Base-by-base conservation (phyloP, 2,113 vertebrate species). In the Echinops telfairi region DNA sequence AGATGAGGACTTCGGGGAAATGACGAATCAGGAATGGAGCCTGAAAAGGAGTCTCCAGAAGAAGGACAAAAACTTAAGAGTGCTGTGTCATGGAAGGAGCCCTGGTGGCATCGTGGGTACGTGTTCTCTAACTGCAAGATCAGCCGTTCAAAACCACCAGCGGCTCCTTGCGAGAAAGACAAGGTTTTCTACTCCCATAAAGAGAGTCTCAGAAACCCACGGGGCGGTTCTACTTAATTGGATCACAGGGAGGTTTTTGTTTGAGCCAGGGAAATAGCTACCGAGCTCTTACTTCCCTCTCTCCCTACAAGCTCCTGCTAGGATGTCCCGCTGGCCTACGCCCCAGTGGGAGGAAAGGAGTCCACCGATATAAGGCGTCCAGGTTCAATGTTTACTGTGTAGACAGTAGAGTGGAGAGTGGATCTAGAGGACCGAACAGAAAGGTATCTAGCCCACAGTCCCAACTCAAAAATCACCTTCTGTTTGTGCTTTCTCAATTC, bases 1-100 rank as follows among this genome's bases (percentile, higher is more conserved):
- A 86, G 78, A 90, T 58, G 75, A 93, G 78, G 73, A 70, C 31
- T n/a, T 64, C 20, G 89, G 84, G 33, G 47, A 89, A 80, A 76
- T n/a, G 66, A 58, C 14, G 57, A 86, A n/a, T 36, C 43, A 79
- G 76, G 86, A 85, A 10, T 79, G 47, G 43, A 58, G 25, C 62
- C 53, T 68, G 66, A 73, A 86, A 62, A 86, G 38, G 38, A 88
- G 40, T 58, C 93, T 22, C 73, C 62, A 71, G 33, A 76, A 27
- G 47, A 91, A 83, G 38, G 62, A 53, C 29, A 89, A 78, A 83
- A 86, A 79, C 60, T 6, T 4, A 62, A 64, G 79, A 40, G 31
- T n/a, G 3, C 5, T 22, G 0, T 75, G 20, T 53, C 29, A 19
- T 19, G 57, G 79, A 93, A 53, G 47, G 47, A 53, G 47, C 47